Percentiles rank a stretch among this genome's conserved stretches.
phyloP scores from a whole-genome alignment of 2,797 vertebrate genomes.

The Cyprinella venusta region DNA sequence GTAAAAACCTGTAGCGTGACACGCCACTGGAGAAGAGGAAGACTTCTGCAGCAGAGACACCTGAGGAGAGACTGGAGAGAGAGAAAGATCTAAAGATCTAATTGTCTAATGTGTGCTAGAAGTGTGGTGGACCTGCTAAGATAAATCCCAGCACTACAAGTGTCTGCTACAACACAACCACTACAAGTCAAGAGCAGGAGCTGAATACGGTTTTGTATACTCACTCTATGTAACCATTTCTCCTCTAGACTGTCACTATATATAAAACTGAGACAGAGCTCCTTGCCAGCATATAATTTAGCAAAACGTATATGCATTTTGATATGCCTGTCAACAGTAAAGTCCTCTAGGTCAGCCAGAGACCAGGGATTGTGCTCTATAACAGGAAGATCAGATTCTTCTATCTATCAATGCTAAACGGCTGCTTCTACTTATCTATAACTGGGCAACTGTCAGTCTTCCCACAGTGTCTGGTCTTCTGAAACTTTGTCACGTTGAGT shows the following conservation, averaged over 20 bases:
- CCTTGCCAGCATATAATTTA: neutral
- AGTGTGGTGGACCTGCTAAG: neutral
- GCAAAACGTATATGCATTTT: neutral
- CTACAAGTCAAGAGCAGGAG: neutral
- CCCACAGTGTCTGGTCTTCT: neutral
- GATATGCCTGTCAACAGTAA: neutral
- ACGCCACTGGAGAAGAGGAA: slow-evolving; percentile 55
- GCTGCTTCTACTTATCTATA: neutral
- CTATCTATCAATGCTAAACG: neutral
- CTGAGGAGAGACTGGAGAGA: slow-evolving; percentile 53
- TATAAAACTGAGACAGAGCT: neutral
- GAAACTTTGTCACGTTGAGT: neutral
- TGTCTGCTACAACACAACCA: neutral
- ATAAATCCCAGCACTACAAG: no score
- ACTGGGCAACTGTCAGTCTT: neutral
- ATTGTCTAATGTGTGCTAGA: neutral
- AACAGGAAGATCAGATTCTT: neutral
- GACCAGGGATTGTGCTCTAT: neutral
- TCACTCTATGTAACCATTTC: neutral
- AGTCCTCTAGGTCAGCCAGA: neutral
- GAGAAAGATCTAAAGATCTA: neutral
- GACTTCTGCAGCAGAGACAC: slow-evolving; percentile 55
- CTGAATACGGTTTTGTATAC: neutral
- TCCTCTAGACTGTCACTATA: neutral
- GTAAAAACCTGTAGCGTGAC: slow-evolving; percentile 69